Percentiles rank a stretch among this genome's conserved stretches.
Conservation (phyloP, 2,113 vertebrate species). For the Brevimyrus niger region DNA sequence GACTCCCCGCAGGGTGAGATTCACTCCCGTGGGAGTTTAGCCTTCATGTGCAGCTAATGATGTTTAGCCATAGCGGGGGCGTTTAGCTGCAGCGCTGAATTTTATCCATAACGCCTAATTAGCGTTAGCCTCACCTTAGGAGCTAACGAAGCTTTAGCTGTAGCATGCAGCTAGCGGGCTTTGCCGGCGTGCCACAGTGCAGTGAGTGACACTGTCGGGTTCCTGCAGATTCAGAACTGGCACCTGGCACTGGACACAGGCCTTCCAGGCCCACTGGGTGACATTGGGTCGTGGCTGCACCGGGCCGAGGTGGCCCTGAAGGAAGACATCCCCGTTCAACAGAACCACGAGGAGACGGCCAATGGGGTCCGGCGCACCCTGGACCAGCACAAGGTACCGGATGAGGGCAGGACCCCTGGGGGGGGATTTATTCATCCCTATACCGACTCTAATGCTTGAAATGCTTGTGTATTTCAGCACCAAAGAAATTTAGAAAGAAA, state of each 20-base stretch:
- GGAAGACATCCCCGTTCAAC: constrained; percentile 82
- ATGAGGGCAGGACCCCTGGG: not conserved
- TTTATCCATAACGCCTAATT: not conserved
- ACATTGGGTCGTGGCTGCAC: constrained; percentile 87
- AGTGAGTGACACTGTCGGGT: constrained; percentile 31
- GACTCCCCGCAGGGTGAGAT: not conserved
- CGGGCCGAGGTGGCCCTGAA: constrained; percentile 79
- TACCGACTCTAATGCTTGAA: not conserved
- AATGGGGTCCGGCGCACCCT: constrained; percentile 80
- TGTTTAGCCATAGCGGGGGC: not conserved
- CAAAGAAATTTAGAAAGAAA: not conserved
- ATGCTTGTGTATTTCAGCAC: not conserved
- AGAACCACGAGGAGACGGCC: constrained; percentile 87
- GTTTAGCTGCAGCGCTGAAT: not conserved
- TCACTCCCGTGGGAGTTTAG: not conserved
- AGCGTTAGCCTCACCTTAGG: not conserved
- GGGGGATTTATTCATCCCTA: not conserved
- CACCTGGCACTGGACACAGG: constrained; percentile 88
- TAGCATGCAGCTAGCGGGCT: not conserved
- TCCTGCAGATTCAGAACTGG: constrained; percentile 83
- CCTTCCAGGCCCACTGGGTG: constrained; percentile 85
- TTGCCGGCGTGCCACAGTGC: too few relatives aligned
- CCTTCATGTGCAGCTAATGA: not conserved
- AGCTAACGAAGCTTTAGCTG: not conserved
- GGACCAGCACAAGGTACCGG: constrained; percentile 82